These are phyloP conservation scores for Arnoldichthys spilopterus DNA, from an alignment of 2,797 vertebrate species.

Conservation along the genomic window DNA sequence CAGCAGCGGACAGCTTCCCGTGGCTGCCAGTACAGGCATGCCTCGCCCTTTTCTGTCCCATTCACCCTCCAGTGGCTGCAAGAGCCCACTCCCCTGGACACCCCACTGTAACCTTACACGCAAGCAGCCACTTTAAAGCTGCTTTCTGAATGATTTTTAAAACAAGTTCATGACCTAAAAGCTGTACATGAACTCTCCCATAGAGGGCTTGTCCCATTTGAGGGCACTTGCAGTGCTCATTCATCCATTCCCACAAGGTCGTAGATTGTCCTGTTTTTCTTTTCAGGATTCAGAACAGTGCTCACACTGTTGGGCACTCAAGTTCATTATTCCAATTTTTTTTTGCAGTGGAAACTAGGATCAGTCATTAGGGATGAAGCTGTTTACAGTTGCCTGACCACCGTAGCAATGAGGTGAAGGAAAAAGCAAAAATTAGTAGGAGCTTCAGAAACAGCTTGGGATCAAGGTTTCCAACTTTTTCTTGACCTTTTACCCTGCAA, in stretches of 20 bases:
- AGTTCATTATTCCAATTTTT: too few relatives aligned
- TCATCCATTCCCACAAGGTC: too few relatives aligned
- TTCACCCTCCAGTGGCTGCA: conserved; percentile 48
- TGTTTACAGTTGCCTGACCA: background rate
- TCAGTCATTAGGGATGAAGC: background rate
- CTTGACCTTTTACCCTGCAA: too few relatives aligned
- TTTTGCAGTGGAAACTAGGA: too few relatives aligned
- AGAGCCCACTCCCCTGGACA: conserved; percentile 45
- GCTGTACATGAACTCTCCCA: background rate
- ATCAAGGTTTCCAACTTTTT: too few relatives aligned
- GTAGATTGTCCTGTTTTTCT: background rate
- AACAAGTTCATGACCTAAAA: conserved; percentile 12
- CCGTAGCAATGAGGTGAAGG: background rate
- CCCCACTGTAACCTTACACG: conserved; percentile 72
- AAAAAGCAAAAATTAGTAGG: too few relatives aligned
- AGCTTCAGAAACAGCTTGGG: too few relatives aligned
- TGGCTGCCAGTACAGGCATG: conserved; percentile 71
- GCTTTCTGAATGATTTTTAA: background rate
- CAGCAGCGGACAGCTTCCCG: conserved; percentile 59
- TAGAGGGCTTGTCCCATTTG: background rate
- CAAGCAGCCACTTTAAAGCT: conserved; percentile 39
- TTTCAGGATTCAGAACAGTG: background rate
- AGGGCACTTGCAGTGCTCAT: background rate
- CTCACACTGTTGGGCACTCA: too few relatives aligned
- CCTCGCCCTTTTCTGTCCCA: conserved; percentile 54